Conservation (phyloP, 37 sponge, comb jelly and placozoan genomes). For the Eunapius fragilis region DNA sequence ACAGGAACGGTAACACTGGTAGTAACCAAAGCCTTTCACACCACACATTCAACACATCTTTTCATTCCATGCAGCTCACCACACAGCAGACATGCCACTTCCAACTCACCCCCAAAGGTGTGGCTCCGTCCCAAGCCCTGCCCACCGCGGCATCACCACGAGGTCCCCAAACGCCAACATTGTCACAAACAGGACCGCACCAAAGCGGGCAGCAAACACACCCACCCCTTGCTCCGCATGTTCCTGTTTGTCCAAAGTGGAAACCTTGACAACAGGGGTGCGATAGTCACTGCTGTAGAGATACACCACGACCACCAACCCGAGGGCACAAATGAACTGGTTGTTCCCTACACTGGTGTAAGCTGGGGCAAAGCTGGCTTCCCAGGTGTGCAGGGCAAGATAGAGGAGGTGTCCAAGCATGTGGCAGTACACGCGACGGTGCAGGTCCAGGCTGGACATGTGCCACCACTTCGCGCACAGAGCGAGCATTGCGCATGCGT, state of each 20-base stretch:
- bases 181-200: constrained; percentile 61
- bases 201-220: constrained; percentile 31
- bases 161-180: constrained; percentile 49
- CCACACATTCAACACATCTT: too few species aligned
- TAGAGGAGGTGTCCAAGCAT: constrained; percentile 51
- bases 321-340: constrained; percentile 9
- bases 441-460: constrained; percentile 58
- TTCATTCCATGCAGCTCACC: too few species aligned
- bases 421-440: constrained; percentile 49
- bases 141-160: constrained; percentile 53
- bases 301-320: neutral
- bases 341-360: constrained; percentile 25
- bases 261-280: constrained; percentile 20
- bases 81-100: neutral
- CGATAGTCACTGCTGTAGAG: constrained; percentile 25
- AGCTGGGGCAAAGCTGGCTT: constrained; percentile 39
- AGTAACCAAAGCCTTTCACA: too few species aligned
- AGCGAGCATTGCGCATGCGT: constrained; percentile 38
- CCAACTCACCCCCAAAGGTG: constrained; percentile 62
- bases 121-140: constrained; percentile 40
- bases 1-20: too few species aligned
- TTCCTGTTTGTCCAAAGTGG: neutral
- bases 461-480: constrained; percentile 29
- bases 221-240: neutral
- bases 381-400: constrained; percentile 54